phyloP scores from a whole-genome alignment of 2,888 invertebrate species.

The Oxycera nigricornis region DNA sequence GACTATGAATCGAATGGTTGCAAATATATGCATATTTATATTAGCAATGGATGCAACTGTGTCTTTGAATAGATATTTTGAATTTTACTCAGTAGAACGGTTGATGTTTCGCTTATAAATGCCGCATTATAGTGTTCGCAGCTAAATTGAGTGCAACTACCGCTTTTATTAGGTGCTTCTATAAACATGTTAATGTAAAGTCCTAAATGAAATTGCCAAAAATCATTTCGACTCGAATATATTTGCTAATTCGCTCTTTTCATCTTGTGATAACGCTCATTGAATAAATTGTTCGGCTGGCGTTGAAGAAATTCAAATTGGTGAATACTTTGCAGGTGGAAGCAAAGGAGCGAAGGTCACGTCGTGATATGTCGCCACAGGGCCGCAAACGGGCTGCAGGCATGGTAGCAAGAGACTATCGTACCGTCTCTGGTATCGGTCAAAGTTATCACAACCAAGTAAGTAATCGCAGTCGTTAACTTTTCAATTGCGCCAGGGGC shows the following conservation, averaged over 20 bases:
- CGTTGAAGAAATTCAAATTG: neutral
- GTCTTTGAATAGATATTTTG: neutral
- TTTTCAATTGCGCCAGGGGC: neutral
- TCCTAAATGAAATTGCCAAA: neutral
- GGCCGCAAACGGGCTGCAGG: constrained; percentile 74
- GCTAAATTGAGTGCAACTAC: neutral
- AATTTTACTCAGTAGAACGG: neutral
- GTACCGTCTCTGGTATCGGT: constrained; percentile 63
- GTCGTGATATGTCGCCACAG: constrained; percentile 85
- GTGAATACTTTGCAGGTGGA: constrained; percentile 61
- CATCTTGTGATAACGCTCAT: neutral
- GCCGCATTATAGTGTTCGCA: neutral
- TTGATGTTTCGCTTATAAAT: neutral
- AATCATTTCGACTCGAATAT: neutral
- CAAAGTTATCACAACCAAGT: constrained; percentile 63
- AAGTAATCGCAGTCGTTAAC: neutral
- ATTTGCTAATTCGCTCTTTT: neutral
- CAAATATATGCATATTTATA: too few species aligned
- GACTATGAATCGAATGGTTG: too few species aligned
- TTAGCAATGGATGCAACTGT: too few species aligned
- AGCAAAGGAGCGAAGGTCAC: constrained; percentile 74
- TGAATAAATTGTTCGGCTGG: too few species aligned
- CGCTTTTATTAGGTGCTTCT: neutral
- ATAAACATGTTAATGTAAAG: neutral
- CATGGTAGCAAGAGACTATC: constrained; percentile 69